Base-by-base conservation (phyloP, 2,888 invertebrate genomes). In the Ischnus inquisitorius region DNA sequence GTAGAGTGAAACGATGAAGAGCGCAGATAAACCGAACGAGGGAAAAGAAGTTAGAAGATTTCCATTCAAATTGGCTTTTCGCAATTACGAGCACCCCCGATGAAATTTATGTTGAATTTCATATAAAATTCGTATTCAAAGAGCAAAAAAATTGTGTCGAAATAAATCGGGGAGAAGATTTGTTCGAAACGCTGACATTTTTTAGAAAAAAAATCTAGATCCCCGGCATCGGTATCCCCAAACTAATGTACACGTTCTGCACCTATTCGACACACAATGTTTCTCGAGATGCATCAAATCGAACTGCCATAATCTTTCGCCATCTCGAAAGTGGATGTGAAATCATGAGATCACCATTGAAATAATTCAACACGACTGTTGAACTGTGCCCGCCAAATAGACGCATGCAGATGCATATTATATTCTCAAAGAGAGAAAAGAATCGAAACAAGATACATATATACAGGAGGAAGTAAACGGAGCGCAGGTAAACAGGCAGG, bases 401-500 rank as follows among this genome's bases (percentile, higher is more conserved):
- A 54, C 19, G 54, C 22, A 54, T 57, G 25, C 85, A 60, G 87
- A 86, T 80, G 82, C 87, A 84, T 77, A 88, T 81, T 81, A 39
- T 6, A 72, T 28, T 51, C 64, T 22, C 54, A 22, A 22, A 39
- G 72, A 41, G 48, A 41, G 65, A 68, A 54, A 64, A 83, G 57
- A 34, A 62, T 54, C 25, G 39, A 41, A 79, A 69, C 82, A 83
- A 82, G 60, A 67, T 60, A 65, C 28, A 85, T 8, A 77, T 69
- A 62, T 60, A 68, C 28, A 85, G 82, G 48, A 60, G 72, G 57
- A 72, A 68, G 68, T 68, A 84, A 85, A 77, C 57, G 41, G 67
- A 82, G 83, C 68, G 76, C 86, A 76, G 64, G 85, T 80, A 86
- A 87, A 84, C 85, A 86, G 90, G 88, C 87, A 87, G 90, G 87